Percentiles rank a stretch among this genome's conserved stretches.
Evolutionary conservation across 1,140 invertebrate genomes (phyloP).

Genomic region (Latrodectus geometricus): DNA sequence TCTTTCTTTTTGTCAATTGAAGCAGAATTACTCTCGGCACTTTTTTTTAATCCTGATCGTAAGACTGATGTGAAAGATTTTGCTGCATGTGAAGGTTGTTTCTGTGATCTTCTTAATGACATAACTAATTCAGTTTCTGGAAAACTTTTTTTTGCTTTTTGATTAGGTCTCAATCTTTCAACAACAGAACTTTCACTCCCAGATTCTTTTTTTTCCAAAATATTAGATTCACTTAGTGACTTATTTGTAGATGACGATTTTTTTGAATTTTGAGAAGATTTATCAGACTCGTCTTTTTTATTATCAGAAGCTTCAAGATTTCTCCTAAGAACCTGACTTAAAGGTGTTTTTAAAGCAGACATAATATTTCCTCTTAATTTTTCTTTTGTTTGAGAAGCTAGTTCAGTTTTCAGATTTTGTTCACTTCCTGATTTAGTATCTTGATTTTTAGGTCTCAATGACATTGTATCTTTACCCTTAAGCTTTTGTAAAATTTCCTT

Average conservation of each 20-base stretch:
- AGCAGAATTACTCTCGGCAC: neutral
- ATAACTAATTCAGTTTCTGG: slow-evolving; percentile 2
- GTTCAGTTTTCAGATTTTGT: neutral
- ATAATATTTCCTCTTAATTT: slow-evolving; percentile 28
- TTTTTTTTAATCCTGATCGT: slow-evolving; percentile 13
- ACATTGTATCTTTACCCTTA: slow-evolving; percentile 33
- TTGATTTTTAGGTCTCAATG: slow-evolving; percentile 5
- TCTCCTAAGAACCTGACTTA: slow-evolving; percentile 57
- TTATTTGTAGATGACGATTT: neutral
- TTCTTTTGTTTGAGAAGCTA: slow-evolving; percentile 20
- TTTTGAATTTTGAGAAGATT: slow-evolving; percentile 7
- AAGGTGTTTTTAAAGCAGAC: slow-evolving; percentile 51
- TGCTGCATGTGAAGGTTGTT: neutral
- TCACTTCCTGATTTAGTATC: neutral
- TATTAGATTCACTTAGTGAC: neutral
- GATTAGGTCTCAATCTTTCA: neutral
- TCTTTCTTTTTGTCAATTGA: neutral
- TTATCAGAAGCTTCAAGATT: slow-evolving; percentile 50
- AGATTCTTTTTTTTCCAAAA: neutral
- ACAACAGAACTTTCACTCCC: neutral
- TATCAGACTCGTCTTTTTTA: slow-evolving; percentile 19
- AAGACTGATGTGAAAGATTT: neutral
- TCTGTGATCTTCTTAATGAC: slow-evolving; percentile 10
- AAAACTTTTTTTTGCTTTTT: slow-evolving; percentile 27
- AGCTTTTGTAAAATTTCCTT: slow-evolving; percentile 55